Percentiles rank a stretch among this genome's conserved stretches.
Evolutionary conservation across 2,113 vertebrate genomes (phyloP).

Genomic region (Sorex fumeus): DNA sequence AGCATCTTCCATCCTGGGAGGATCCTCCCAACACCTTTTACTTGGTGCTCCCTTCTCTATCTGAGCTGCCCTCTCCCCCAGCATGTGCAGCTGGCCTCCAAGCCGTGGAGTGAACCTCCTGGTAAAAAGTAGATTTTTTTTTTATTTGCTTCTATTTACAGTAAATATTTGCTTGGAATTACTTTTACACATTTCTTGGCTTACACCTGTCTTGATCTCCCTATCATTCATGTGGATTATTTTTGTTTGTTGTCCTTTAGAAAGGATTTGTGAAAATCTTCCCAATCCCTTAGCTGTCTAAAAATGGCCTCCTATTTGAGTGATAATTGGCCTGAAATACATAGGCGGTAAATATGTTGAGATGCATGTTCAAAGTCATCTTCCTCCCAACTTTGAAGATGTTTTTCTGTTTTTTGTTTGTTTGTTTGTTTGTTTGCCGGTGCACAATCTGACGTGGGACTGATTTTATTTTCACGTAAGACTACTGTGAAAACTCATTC

Average conservation of each 20-base stretch:
- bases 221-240: background rate
- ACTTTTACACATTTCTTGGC: constrained; percentile 10
- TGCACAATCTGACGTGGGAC: background rate
- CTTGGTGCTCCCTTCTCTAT: no score
- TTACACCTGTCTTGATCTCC: background rate
- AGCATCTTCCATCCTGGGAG: no score
- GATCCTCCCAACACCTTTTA: no score
- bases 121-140: background rate
- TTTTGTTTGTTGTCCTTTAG: constrained; percentile 38
- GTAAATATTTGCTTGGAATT: background rate
- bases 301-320: constrained; percentile 7
- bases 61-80: no score
- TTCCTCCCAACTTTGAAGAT: background rate
- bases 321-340: background rate
- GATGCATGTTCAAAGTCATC: background rate
- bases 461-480: constrained; percentile 15
- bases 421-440: no score
- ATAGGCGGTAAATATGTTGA: background rate
- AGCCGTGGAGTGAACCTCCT: no score
- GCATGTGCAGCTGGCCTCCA: no score
- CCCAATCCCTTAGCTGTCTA: background rate
- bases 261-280: constrained; percentile 6
- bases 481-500: background rate
- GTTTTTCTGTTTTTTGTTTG: background rate
- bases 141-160: constrained; percentile 9